phyloP scores from a whole-genome alignment of 1,140 invertebrate genomes.

The Drosophila funebris region DNA sequence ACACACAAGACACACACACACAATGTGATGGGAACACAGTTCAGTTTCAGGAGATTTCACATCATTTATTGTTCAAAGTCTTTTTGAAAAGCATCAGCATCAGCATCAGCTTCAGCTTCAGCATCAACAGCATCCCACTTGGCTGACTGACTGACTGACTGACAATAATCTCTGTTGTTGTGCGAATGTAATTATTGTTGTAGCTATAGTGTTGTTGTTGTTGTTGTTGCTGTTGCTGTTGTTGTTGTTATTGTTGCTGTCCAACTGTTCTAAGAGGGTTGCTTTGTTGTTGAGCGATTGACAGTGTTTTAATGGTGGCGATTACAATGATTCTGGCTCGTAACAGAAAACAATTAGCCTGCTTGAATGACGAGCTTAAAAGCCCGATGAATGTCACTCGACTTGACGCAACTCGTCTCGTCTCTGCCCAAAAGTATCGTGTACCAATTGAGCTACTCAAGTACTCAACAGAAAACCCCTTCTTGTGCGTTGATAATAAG shows the following conservation, averaged over 20 bases:
- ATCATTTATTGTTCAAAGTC: slow-evolving; percentile 68
- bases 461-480: no score
- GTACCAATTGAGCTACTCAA: background rate
- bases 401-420: background rate
- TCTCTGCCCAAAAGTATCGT: background rate
- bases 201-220: no score
- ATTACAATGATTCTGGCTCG: slow-evolving; percentile 54
- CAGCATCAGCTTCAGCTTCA: slow-evolving; percentile 8
- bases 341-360: slow-evolving; percentile 50
- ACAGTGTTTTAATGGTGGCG: slow-evolving; percentile 61
- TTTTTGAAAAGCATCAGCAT: slow-evolving; percentile 52
- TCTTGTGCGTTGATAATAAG: no score
- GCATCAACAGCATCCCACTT: background rate
- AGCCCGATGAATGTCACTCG: slow-evolving; percentile 16
- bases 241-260: slow-evolving; percentile 1
- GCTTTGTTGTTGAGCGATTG: slow-evolving; percentile 45
- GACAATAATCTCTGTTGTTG: slow-evolving; percentile 67
- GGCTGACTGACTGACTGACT: slow-evolving; percentile 19
- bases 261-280: slow-evolving; percentile 28
- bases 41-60: slow-evolving; percentile 60
- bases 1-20: slow-evolving; percentile 16
- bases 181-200: slow-evolving; percentile 55
- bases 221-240: slow-evolving; percentile 3
- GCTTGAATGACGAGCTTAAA: slow-evolving; percentile 32
- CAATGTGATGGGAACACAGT: slow-evolving; percentile 12